Evolutionary conservation across 2,113 vertebrate species (phyloP).

Genomic region (Hyla sarda): DNA sequence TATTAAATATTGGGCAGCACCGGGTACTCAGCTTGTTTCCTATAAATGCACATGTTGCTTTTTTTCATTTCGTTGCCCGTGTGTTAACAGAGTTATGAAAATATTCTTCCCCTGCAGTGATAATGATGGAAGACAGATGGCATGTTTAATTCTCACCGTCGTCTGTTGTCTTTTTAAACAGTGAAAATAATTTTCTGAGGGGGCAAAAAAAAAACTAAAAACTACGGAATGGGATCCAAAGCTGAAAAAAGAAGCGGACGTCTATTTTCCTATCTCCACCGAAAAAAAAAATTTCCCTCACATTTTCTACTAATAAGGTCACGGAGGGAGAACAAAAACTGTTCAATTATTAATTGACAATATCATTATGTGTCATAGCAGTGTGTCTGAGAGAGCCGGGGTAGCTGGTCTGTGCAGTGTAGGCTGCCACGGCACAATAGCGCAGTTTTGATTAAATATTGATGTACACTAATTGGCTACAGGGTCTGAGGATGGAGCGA

Average conservation of each 20-base stretch:
- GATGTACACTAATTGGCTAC: conserved; percentile 96
- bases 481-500: conserved; percentile 90
- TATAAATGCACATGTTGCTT: not conserved
- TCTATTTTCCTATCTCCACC: conserved; percentile 57
- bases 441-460: conserved; percentile 94
- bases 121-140: conserved; percentile 27
- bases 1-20: too few relatives aligned
- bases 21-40: too few relatives aligned
- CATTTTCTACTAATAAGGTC: conserved; percentile 73
- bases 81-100: conserved; percentile 14
- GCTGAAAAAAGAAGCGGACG: not conserved
- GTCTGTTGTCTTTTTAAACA: conserved; percentile 44
- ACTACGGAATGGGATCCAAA: not conserved
- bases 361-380: conserved; percentile 99
- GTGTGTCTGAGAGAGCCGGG: conserved; percentile 77
- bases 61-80: not conserved
- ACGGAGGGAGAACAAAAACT: conserved; percentile 68
- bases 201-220: not conserved
- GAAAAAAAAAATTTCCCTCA: conserved; percentile 63
- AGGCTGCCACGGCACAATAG: conserved; percentile 78
- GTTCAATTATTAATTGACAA: conserved; percentile 92
- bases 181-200: conserved; percentile 11
- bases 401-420: conserved; percentile 78
- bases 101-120: not conserved
- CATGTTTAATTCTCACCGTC: conserved; percentile 1